A percentile compares a stretch with the other conserved stretches of the same genome.
These are phyloP conservation scores for Noctua pronuba DNA, from an alignment of 2,888 invertebrate genomes.

Conservation along the genomic window DNA sequence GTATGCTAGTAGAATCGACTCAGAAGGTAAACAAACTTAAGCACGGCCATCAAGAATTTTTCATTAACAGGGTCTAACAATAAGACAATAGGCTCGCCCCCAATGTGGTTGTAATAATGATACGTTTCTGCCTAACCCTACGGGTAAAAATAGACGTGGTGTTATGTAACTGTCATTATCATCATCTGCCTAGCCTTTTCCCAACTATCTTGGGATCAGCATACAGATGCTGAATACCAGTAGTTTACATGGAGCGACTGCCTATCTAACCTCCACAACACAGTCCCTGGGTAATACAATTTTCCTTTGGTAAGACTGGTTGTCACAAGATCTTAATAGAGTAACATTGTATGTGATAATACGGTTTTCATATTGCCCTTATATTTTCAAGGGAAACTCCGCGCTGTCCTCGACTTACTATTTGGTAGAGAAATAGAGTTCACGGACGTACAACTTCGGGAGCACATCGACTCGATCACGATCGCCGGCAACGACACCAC, in stretches of 20 bases:
- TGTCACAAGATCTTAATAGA: not conserved
- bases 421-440: constrained; percentile 87
- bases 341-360: not conserved
- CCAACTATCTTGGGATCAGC: not conserved
- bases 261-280: not conserved
- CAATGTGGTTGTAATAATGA: not conserved
- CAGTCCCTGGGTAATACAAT: not conserved
- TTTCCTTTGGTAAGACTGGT: not conserved
- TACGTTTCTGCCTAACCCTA: not conserved
- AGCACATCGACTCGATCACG: constrained; percentile 91
- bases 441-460: constrained; percentile 88
- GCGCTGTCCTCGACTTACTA: constrained; percentile 84
- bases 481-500: constrained; percentile 90
- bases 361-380: not conserved
- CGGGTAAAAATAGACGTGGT: not conserved
- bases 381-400: constrained; percentile 79
- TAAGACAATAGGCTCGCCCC: not conserved
- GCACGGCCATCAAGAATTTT: not conserved
- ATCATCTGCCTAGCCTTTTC: not conserved
- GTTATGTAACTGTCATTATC: not conserved
- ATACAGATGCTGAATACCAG: not conserved
- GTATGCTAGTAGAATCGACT: not conserved
- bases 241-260: not conserved
- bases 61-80: not conserved
- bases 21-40: not conserved